These are phyloP conservation scores for Zosterops pallidus DNA, from an alignment of 2,113 vertebrate genomes.

Conservation along the genomic window DNA sequence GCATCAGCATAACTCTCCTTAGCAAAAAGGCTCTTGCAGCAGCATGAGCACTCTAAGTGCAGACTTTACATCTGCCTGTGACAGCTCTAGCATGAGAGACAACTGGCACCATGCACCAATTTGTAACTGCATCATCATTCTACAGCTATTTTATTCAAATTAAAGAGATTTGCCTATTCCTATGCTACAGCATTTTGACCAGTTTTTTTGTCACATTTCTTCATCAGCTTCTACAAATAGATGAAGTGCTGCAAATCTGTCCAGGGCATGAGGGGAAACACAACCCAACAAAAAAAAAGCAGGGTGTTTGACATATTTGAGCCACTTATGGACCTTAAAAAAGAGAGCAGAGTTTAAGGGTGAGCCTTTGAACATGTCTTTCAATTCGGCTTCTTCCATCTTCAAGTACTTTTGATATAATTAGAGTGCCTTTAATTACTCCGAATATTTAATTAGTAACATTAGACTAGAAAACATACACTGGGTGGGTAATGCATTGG, in stretches of 20 bases:
- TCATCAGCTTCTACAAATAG: background rate
- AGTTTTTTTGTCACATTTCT: background rate
- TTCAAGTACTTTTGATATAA: background rate
- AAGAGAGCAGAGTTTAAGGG: background rate
- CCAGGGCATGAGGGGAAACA: background rate
- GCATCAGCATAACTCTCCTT: background rate
- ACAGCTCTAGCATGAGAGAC: background rate
- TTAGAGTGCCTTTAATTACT: background rate
- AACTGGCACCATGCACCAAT: rapidly evolving
- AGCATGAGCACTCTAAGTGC: background rate
- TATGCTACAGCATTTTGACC: background rate
- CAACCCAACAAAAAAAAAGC: background rate
- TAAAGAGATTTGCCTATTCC: background rate
- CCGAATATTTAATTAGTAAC: background rate
- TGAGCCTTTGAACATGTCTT: background rate
- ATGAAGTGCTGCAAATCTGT: background rate
- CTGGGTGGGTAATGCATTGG: rapidly evolving
- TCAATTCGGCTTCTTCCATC: background rate
- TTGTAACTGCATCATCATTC: background rate
- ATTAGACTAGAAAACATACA: background rate
- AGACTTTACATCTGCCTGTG: background rate
- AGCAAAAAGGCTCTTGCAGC: background rate
- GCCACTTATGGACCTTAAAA: background rate
- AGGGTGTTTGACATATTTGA: background rate
- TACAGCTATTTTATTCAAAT: background rate